phyloP scores from a whole-genome alignment of 2,888 invertebrate species.

The Drosophila demipolita region DNA sequence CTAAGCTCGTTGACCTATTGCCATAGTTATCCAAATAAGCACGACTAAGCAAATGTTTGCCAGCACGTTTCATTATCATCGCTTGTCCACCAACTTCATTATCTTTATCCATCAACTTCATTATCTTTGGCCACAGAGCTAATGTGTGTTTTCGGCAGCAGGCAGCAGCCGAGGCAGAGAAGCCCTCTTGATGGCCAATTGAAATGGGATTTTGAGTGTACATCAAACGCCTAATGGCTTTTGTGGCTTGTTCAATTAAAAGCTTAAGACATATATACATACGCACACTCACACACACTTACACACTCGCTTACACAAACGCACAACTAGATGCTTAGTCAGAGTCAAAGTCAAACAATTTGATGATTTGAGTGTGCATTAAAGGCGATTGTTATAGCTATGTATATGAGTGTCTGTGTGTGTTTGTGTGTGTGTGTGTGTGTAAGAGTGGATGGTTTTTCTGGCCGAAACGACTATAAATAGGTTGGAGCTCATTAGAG shows the following conservation, averaged over 20 bases:
- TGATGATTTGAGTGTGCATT: constrained; percentile 50
- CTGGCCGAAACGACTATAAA: constrained; percentile 60
- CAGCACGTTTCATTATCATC: constrained; percentile 71
- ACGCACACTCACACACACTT: background rate
- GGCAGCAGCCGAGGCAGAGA: constrained; percentile 14
- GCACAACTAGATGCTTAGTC: constrained; percentile 11
- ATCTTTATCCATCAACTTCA: constrained; percentile 18
- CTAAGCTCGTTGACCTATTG: constrained; percentile 71
- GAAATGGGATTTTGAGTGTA: constrained; percentile 60
- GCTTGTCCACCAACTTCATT: constrained; percentile 57
- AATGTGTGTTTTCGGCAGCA: constrained; percentile 4
- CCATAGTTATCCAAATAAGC: constrained; percentile 59
- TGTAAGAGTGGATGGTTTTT: constrained; percentile 17
- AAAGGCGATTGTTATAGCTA: constrained; percentile 43
- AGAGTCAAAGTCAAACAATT: constrained; percentile 37
- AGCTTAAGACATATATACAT: constrained; percentile 52
- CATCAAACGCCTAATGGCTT: constrained; percentile 66
- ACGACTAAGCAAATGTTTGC: constrained; percentile 58
- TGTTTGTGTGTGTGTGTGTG: constrained; percentile 3
- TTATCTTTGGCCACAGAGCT: constrained; percentile 2
- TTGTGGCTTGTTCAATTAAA: constrained; percentile 75
- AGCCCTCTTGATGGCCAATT: constrained; percentile 60
- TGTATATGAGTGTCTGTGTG: constrained; percentile 6
- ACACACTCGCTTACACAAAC: constrained; percentile 3
- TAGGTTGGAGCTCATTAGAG: constrained; percentile 58